These are phyloP conservation scores for Tipula confusa DNA, from an alignment of 2,888 invertebrate species.

Conservation along the genomic window DNA sequence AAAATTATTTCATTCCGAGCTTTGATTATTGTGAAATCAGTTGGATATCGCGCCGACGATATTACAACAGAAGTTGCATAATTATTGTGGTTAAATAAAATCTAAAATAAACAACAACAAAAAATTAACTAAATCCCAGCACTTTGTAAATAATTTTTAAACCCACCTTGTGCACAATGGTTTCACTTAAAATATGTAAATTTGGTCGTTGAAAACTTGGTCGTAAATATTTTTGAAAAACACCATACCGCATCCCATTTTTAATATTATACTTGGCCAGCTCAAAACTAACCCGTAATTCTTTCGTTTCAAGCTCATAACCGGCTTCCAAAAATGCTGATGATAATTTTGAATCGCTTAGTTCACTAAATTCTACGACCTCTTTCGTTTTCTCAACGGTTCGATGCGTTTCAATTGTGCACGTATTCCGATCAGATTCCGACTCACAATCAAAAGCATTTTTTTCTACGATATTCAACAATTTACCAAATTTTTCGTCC, in stretches of 20 bases:
- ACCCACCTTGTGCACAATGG: slow-evolving; percentile 51
- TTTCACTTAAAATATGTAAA: slow-evolving; percentile 61
- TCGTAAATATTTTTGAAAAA: slow-evolving; percentile 64
- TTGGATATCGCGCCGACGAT: slow-evolving; percentile 36
- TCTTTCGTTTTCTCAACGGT: not conserved
- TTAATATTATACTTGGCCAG: slow-evolving; percentile 55
- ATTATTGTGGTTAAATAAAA: not conserved
- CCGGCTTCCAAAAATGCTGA: slow-evolving; percentile 55
- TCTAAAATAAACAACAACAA: not conserved
- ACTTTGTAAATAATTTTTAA: not conserved
- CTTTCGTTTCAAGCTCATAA: slow-evolving; percentile 40
- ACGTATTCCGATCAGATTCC: slow-evolving; percentile 34
- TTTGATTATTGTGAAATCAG: slow-evolving; percentile 47
- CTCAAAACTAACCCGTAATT: slow-evolving; percentile 41
- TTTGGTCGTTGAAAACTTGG: slow-evolving; percentile 60
- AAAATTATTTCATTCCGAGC: slow-evolving; percentile 69
- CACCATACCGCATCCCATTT: slow-evolving; percentile 63
- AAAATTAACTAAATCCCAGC: not conserved
- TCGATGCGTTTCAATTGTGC: not conserved
- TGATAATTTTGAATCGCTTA: slow-evolving; percentile 49
- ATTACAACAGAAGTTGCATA: slow-evolving; percentile 39
- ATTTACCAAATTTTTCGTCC: slow-evolving; percentile 57
- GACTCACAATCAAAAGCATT: slow-evolving; percentile 62
- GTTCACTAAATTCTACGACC: not conserved
- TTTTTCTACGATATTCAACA: slow-evolving; percentile 65